Evolutionary conservation across 2,113 vertebrate species (phyloP), one percentile per base, ranked within the genome.

Genomic region (Calyptommatus sinebrachiatus): DNA sequence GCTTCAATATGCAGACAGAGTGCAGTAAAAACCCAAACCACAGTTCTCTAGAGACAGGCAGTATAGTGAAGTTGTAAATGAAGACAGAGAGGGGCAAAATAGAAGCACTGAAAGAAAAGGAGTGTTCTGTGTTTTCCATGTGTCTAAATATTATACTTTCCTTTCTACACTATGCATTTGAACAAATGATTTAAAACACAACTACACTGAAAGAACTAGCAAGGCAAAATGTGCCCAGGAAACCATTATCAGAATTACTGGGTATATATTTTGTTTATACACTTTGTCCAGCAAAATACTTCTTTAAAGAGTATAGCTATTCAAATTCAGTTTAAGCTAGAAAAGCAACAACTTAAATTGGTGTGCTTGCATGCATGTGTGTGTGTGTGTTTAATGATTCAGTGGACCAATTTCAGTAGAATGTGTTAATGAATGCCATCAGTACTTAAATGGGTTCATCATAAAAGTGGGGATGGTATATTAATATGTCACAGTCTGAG

Each of bases 51-150:
- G 81, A 88, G 88, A 72, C 77, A 83, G 73, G 22, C 79, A 18
- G 80, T 48, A 87, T 80, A 89, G 86, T 85, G 75, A 88, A 87
- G 84, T 70, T 87, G 80, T 89, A 91, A 88, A 90, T 31, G 77
- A 83, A 90, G 86, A 89, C 80, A 87, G 71, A 81, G 29, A 74
- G 45, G 88, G 29, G 71, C 48, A 82, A 65, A 86, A 66, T n/a
- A 87, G 68, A 89, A 61, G 24, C 69, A 69, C 83, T 73, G 78
- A 90, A 79, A 89, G 89, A 91, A 90, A 92, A 92, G 86, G 85
- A 87, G 84, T 82, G 66, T 74, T 89, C 90, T 90, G 81, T 86
- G 80, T 86, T 83, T 90, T 86, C 85, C 83, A 76, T 5, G 76
- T 87, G 80, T 87, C 78, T 83, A 89, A 91, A 90, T 90, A 87